phyloP scores from a whole-genome alignment of 2,888 invertebrate species.

The Tetragonula carbonaria region DNA sequence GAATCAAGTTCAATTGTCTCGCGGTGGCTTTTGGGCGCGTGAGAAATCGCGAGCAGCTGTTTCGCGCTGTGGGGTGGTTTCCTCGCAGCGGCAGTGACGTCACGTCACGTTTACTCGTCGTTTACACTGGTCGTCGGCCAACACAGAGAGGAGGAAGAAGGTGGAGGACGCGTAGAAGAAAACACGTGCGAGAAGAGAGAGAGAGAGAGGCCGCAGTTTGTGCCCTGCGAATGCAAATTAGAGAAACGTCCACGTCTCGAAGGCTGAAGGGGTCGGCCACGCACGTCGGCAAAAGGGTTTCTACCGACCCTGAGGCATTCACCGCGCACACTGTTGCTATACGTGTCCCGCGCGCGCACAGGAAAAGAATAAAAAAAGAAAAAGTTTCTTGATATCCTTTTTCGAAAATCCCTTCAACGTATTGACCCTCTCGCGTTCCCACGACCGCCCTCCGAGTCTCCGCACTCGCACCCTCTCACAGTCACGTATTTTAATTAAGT shows the following conservation, averaged over 20 bases:
- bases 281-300: conserved; percentile 62
- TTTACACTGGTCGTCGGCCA: conserved; percentile 35
- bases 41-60: conserved; percentile 83
- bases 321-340: conserved; percentile 50
- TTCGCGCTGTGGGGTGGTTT: conserved; percentile 50
- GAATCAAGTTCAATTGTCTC: conserved; percentile 82
- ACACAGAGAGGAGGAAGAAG: conserved; percentile 36
- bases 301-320: conserved; percentile 59
- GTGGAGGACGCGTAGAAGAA: conserved; percentile 40
- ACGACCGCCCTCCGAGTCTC: conserved; percentile 65
- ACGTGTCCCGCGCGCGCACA: conserved; percentile 40
- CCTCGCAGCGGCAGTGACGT: conserved; percentile 56
- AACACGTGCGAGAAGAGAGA: conserved; percentile 58
- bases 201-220: conserved; percentile 9
- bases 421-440: conserved; percentile 60
- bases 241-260: conserved; percentile 67
- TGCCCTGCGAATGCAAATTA: conserved; percentile 68
- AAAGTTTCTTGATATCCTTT: conserved; percentile 68
- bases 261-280: conserved; percentile 62
- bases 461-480: conserved; percentile 5
- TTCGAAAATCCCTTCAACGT: conserved; percentile 62
- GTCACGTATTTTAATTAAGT: conserved; percentile 67
- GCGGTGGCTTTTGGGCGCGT: conserved; percentile 83
- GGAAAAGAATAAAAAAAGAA: conserved; percentile 33
- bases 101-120: conserved; percentile 67